Evolutionary conservation across 2,888 invertebrate genomes (phyloP).

Genomic region (Latrodectus hesperus): DNA sequence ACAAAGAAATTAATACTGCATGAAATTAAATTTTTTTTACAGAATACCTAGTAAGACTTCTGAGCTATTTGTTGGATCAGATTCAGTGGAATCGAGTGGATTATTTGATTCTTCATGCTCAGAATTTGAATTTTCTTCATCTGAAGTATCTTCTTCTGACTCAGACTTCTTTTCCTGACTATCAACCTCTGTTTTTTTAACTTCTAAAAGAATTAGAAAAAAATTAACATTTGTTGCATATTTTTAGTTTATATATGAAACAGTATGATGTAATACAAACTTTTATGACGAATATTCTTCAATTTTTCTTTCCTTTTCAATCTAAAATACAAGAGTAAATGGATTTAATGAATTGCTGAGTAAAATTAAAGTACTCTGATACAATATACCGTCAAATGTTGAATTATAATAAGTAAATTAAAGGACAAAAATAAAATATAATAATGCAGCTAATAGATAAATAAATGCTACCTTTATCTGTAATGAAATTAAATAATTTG

Average conservation of each 20-base stretch:
- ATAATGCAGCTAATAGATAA: too few species aligned
- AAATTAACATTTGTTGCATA: not conserved
- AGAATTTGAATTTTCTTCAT: constrained; percentile 12
- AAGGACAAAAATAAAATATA: too few species aligned
- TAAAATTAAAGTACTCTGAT: too few species aligned
- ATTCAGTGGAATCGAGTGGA: constrained; percentile 2
- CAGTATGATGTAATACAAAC: too few species aligned
- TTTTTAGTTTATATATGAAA: not conserved
- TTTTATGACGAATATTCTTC: not conserved
- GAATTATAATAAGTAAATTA: too few species aligned
- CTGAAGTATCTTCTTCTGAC: constrained; percentile 21
- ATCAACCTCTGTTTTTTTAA: not conserved
- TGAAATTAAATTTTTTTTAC: not conserved
- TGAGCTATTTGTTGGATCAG: not conserved
- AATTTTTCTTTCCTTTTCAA: constrained; percentile 28
- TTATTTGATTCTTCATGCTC: not conserved
- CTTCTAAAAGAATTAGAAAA: not conserved
- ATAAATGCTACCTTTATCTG: too few species aligned
- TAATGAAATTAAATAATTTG: too few species aligned
- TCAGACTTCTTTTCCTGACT: not conserved
- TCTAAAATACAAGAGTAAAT: constrained; percentile 3
- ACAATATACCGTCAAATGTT: too few species aligned
- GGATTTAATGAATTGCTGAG: too few species aligned
- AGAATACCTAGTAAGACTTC: not conserved
- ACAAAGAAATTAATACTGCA: not conserved